These are phyloP conservation scores for Spondyliosoma cantharus DNA, from an alignment of 2,797 vertebrate genomes.

Conservation along the genomic window DNA sequence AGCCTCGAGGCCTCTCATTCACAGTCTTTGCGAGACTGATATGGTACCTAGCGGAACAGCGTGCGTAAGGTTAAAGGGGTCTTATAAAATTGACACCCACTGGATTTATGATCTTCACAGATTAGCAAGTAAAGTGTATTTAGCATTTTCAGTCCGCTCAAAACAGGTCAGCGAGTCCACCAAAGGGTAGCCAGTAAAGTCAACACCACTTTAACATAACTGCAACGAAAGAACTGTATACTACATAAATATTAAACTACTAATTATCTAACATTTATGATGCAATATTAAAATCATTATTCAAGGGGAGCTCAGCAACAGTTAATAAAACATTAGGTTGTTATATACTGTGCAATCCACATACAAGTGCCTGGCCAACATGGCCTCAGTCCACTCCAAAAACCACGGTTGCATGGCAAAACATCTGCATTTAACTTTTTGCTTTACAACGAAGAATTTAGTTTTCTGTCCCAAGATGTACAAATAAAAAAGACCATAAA, in stretches of 20 bases:
- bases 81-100: conserved; percentile 34
- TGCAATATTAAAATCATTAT: conserved; percentile 9
- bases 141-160: conserved; percentile 6
- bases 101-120: conserved; percentile 30
- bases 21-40: conserved; percentile 39
- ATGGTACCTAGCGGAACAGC: conserved; percentile 15
- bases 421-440: not conserved
- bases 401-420: not conserved
- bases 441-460: not conserved
- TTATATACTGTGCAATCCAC: not conserved
- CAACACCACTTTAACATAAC: conserved; percentile 7
- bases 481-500: not conserved
- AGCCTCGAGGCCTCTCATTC: conserved; percentile 50
- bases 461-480: not conserved
- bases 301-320: not conserved
- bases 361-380: not conserved
- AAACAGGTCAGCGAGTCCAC: conserved; percentile 2
- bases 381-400: not conserved
- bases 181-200: not conserved
- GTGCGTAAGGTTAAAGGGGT: conserved; percentile 35
- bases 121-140: conserved; percentile 15
- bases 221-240: not conserved
- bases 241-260: conserved; percentile 5
- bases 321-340: not conserved
- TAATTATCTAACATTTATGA: conserved; percentile 9